These are phyloP conservation scores for Mimachlamys varia DNA, from an alignment of 2,888 invertebrate species.

Conservation along the genomic window DNA sequence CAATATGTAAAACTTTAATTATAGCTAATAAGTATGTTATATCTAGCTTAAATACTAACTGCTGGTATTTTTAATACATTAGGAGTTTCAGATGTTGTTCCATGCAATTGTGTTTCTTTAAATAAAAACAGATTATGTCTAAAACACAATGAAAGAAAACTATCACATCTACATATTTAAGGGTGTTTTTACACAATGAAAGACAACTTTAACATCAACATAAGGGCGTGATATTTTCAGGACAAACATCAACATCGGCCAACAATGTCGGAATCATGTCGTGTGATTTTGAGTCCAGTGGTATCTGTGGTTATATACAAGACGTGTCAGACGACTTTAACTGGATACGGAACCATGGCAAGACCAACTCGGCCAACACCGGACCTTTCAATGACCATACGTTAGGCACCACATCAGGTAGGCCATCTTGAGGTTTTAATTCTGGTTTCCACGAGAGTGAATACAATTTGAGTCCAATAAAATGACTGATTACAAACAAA, in stretches of 20 bases:
- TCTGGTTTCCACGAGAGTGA: no score
- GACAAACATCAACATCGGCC: not conserved
- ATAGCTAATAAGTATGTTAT: no score
- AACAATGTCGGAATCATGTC: slow-evolving; percentile 43
- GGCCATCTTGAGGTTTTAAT: not conserved
- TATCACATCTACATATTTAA: no score
- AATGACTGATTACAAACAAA: no score
- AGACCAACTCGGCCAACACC: slow-evolving; percentile 61
- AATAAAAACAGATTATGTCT: no score
- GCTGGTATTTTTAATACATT: no score
- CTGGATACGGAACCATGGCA: slow-evolving; percentile 68
- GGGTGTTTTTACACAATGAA: not conserved
- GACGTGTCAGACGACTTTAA: slow-evolving; percentile 65
- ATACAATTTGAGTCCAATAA: no score
- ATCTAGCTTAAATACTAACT: no score
- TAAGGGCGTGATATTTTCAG: slow-evolving; percentile 34
- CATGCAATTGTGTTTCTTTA: no score
- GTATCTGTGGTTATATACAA: slow-evolving; percentile 66
- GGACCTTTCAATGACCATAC: slow-evolving; percentile 75
- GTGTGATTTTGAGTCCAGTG: slow-evolving; percentile 74
- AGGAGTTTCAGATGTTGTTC: no score
- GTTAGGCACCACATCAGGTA: slow-evolving; percentile 67
- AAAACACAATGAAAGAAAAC: no score
- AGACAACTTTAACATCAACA: not conserved
- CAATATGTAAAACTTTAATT: no score